phyloP scores from a whole-genome alignment of 2,113 vertebrate species.

The Penelope pileata region DNA sequence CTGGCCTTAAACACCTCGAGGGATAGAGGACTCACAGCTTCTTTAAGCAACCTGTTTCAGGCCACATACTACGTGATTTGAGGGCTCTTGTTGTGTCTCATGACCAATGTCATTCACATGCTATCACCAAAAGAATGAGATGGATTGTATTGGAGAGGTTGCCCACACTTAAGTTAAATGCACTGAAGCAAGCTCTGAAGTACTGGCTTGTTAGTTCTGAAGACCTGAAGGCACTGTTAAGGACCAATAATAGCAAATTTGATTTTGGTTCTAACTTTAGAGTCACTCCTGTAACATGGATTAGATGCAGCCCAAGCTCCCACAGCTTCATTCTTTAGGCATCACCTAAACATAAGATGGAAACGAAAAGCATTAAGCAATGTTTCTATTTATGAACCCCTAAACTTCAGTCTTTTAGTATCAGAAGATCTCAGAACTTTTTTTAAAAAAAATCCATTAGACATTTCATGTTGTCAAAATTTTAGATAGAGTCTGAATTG shows the following conservation, averaged over 20 bases:
- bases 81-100: not conserved
- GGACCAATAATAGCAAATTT: not conserved
- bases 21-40: no score
- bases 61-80: not conserved
- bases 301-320: not conserved
- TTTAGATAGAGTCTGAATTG: not conserved
- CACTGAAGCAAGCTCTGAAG: not conserved
- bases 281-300: not conserved
- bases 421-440: not conserved
- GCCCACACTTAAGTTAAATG: not conserved
- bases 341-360: not conserved
- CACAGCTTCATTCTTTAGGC: not conserved
- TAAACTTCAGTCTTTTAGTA: not conserved
- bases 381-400: not conserved
- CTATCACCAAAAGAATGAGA: not conserved
- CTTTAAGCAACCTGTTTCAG: no score
- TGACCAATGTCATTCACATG: not conserved
- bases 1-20: no score
- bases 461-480: fast-evolving
- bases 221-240: not conserved
- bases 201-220: not conserved
- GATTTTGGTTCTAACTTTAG: not conserved
- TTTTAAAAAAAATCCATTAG: not conserved
- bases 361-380: not conserved
- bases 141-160: not conserved